Evolutionary conservation across 2,797 vertebrate genomes (phyloP).

Genomic region (Rallus crepitans): DNA sequence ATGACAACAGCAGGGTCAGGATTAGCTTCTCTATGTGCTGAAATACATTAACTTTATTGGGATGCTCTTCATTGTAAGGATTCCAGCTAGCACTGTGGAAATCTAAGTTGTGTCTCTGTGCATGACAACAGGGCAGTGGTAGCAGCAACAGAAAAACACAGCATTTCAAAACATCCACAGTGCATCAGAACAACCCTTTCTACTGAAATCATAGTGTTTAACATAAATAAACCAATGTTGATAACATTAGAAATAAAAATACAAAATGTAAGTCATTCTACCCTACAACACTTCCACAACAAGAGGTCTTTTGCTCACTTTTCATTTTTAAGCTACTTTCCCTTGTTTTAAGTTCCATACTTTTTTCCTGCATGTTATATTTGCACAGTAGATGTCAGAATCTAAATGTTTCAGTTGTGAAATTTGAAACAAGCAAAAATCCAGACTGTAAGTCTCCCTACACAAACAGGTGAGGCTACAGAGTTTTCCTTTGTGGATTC

Average conservation of each 20-base stretch:
- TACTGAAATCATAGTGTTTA: background rate
- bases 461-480: background rate
- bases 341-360: background rate
- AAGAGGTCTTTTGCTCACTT: background rate
- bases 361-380: background rate
- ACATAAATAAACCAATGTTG: background rate
- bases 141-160: background rate
- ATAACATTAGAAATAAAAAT: background rate
- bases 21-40: background rate
- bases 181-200: background rate
- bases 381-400: background rate
- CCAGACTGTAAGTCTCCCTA: background rate
- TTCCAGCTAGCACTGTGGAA: background rate
- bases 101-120: background rate
- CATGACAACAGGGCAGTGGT: background rate
- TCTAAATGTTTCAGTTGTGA: background rate
- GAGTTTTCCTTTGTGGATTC: background rate
- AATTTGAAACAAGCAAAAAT: background rate
- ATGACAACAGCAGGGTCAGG: background rate
- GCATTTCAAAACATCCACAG: background rate
- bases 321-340: background rate
- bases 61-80: background rate
- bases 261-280: background rate
- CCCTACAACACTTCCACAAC: background rate
- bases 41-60: background rate